Conservation (phyloP, 2,888 invertebrate genomes). For the Netelia melanura region DNA sequence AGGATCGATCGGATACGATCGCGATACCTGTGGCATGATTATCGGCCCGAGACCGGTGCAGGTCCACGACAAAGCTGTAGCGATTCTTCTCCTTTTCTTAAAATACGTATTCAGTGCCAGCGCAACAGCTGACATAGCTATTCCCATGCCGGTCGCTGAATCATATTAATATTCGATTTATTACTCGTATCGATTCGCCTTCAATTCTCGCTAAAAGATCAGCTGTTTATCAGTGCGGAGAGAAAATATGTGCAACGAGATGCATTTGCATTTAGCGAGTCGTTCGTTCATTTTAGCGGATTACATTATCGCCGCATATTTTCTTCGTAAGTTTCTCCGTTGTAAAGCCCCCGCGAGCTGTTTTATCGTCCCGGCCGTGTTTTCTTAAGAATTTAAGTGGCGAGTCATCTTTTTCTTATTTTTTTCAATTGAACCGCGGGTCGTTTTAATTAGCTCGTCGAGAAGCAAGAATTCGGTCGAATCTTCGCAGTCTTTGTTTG, state of each 20-base stretch:
- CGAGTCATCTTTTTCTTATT: neutral
- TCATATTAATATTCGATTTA: slow-evolving; percentile 48
- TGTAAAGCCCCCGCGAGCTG: neutral
- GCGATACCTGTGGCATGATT: slow-evolving; percentile 87
- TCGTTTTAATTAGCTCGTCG: too few species aligned
- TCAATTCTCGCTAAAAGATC: neutral
- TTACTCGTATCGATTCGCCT: neutral
- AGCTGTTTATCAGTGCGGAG: neutral
- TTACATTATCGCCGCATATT: neutral
- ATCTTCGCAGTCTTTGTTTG: too few species aligned
- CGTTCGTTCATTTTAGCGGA: neutral
- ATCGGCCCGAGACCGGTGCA: slow-evolving; percentile 91
- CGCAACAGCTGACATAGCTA: slow-evolving; percentile 89
- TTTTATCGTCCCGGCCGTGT: neutral
- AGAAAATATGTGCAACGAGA: neutral
- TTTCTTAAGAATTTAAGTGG: neutral
- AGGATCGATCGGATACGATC: neutral
- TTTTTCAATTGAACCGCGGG: too few species aligned
- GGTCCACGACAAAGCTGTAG: slow-evolving; percentile 90
- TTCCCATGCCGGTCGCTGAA: slow-evolving; percentile 88
- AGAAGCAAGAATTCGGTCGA: too few species aligned
- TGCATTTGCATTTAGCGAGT: slow-evolving; percentile 19
- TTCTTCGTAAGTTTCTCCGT: neutral
- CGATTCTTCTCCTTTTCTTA: slow-evolving; percentile 89
- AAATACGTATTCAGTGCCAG: slow-evolving; percentile 91